These are phyloP conservation scores for Apostichopus californicus DNA, from an alignment of 35 echinoderm and acorn worm species.

Conservation along the genomic window DNA sequence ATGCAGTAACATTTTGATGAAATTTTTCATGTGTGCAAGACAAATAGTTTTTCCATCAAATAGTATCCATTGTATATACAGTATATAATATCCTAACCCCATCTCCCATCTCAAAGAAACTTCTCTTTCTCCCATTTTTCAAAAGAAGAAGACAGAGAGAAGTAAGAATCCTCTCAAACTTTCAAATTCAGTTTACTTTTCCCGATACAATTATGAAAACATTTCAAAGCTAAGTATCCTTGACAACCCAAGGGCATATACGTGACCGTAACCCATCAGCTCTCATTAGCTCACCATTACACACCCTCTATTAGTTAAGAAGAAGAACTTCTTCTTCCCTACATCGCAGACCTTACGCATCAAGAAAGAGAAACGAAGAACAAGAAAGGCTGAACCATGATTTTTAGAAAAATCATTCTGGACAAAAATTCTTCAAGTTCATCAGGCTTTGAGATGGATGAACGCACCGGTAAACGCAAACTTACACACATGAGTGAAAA, in stretches of 20 bases:
- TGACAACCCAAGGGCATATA: constrained; percentile 31
- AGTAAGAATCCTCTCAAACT: too few relatives aligned
- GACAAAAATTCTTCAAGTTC: not conserved
- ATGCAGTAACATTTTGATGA: too few relatives aligned
- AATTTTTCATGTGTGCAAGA: too few relatives aligned
- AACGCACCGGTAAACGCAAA: not conserved
- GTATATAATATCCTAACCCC: too few relatives aligned
- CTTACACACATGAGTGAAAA: not conserved
- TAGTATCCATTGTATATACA: too few relatives aligned
- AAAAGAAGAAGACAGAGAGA: too few relatives aligned
- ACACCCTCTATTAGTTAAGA: not conserved
- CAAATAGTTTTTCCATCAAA: too few relatives aligned
- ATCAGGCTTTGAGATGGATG: not conserved
- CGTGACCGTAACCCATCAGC: not conserved
- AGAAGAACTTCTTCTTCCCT: not conserved
- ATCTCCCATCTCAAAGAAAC: too few relatives aligned
- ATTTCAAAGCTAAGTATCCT: constrained; percentile 10
- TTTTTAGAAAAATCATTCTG: not conserved
- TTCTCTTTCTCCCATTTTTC: too few relatives aligned
- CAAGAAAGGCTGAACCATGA: not conserved
- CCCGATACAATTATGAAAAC: not conserved
- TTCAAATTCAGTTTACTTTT: too few relatives aligned
- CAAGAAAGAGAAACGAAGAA: not conserved
- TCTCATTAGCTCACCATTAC: not conserved
- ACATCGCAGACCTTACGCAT: not conserved